Evolutionary conservation across 1,140 invertebrate species (phyloP).

Genomic region (Melanaphis sacchari): DNA sequence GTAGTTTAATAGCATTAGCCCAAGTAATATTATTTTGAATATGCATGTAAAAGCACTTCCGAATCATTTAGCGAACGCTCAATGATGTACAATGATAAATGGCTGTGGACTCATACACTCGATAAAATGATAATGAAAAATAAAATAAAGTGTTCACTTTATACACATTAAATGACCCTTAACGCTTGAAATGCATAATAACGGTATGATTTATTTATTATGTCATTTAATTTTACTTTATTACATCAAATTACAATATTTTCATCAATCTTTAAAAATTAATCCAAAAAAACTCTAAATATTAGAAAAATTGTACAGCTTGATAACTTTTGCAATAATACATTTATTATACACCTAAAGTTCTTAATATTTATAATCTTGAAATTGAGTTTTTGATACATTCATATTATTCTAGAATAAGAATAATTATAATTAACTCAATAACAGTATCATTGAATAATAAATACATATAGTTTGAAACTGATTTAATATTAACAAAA

Average conservation of each 20-base stretch:
- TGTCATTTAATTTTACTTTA: not conserved
- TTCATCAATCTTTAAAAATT: not conserved
- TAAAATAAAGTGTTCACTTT: not conserved
- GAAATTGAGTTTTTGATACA: not conserved
- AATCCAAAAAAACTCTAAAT: not conserved
- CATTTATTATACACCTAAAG: too few species aligned
- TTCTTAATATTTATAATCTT: not conserved
- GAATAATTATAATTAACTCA: not conserved
- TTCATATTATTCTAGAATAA: not conserved
- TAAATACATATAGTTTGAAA: not conserved
- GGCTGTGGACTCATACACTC: not conserved
- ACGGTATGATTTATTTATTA: not conserved
- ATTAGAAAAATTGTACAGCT: not conserved
- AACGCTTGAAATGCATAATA: not conserved
- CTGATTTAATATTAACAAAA: too few species aligned
- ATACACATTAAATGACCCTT: constrained; percentile 15
- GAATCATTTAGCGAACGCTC: not conserved
- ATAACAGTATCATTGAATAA: not conserved
- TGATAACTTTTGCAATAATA: not conserved
- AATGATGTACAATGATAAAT: not conserved
- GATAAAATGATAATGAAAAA: constrained; percentile 28
- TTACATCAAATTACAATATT: not conserved
- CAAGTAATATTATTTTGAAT: constrained; percentile 2
- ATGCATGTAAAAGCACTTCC: constrained; percentile 27
- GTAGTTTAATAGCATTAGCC: not conserved